Conservation (phyloP, 2,888 invertebrate genomes). For the Andrena flavipes region DNA sequence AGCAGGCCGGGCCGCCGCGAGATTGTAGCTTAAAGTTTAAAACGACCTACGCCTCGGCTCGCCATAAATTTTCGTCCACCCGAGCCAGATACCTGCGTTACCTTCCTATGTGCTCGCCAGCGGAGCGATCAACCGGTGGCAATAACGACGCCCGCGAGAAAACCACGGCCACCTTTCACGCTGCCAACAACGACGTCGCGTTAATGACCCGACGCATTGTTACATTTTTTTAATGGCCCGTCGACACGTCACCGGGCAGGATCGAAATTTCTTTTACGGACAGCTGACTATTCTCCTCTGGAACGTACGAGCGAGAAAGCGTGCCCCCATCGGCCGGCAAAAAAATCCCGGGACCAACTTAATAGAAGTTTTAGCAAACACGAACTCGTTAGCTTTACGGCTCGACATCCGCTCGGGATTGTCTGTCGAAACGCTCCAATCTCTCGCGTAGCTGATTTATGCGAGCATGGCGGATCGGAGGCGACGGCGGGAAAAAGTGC, state of each 20-base stretch:
- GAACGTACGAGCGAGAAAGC: neutral
- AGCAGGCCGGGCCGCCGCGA: conserved; percentile 34
- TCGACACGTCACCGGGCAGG: conserved; percentile 2
- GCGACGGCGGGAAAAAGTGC: neutral
- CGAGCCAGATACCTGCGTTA: conserved; percentile 12
- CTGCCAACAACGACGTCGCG: neutral
- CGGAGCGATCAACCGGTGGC: conserved; percentile 20
- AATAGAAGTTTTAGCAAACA: conserved; percentile 28
- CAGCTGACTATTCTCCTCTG: neutral
- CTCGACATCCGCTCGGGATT: neutral
- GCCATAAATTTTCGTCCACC: conserved; percentile 75
- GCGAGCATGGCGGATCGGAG: neutral
- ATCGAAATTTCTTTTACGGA: neutral
- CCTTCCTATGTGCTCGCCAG: conserved; percentile 23
- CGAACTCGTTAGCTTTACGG: conserved; percentile 23
- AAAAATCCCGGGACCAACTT: conserved; percentile 5
- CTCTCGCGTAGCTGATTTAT: conserved; percentile 25
- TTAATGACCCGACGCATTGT: conserved; percentile 28
- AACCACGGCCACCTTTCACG: conserved; percentile 31
- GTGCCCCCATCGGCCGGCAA: neutral
- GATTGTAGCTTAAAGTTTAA: conserved; percentile 72
- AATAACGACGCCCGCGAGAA: conserved; percentile 28
- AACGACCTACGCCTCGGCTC: conserved; percentile 75
- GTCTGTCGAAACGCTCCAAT: conserved; percentile 21
- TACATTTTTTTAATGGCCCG: conserved; percentile 8